phyloP scores from a whole-genome alignment of 2,888 invertebrate genomes.

The Beris chalybata region DNA sequence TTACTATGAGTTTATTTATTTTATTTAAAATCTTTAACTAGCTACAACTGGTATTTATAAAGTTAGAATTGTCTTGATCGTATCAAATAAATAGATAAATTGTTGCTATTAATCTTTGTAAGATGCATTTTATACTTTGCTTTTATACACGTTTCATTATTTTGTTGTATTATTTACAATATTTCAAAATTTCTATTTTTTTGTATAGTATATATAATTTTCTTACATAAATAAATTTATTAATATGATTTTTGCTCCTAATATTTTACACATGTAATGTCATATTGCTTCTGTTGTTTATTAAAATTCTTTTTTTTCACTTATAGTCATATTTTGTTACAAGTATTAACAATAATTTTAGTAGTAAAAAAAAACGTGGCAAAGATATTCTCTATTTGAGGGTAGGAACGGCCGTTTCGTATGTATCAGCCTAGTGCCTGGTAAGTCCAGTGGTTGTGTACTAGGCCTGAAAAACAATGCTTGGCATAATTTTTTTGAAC shows the following conservation, averaged over 20 bases:
- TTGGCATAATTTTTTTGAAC: too few relatives aligned
- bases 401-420: too few relatives aligned
- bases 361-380: too few relatives aligned
- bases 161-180: conserved; percentile 1
- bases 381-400: too few relatives aligned
- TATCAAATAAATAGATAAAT: background rate
- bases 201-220: background rate
- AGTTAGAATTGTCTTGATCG: conserved; percentile 20
- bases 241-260: conserved; percentile 1
- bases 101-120: background rate
- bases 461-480: too few relatives aligned
- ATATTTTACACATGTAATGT: too few relatives aligned
- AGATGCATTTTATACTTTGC: background rate
- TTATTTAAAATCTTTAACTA: conserved; percentile 23
- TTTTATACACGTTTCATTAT: conserved; percentile 17
- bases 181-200: background rate
- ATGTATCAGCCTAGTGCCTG: too few relatives aligned
- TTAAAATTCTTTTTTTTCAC: too few relatives aligned
- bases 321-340: too few relatives aligned
- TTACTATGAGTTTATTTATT: background rate
- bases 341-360: too few relatives aligned
- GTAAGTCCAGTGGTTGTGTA: too few relatives aligned
- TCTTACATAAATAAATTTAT: conserved; percentile 2
- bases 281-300: too few relatives aligned
- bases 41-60: conserved; percentile 17